Evolutionary conservation across 1,140 invertebrate genomes (phyloP), one percentile per base, ranked within the genome.

Genomic region (Scaptomyza pallida): DNA sequence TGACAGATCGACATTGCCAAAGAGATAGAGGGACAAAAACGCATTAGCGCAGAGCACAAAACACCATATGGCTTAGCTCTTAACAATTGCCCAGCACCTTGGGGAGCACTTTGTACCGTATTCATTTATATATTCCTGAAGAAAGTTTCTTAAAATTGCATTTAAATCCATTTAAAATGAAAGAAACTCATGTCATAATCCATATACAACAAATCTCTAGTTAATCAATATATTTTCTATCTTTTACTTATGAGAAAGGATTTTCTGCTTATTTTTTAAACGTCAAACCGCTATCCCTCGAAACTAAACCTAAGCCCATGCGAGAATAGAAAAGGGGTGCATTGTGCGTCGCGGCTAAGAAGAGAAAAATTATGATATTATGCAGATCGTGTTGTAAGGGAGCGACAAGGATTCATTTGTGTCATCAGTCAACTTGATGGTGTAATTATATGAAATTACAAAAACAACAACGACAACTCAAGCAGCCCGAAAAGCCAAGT

Each of bases 401-500:
- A 74, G 81, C 79, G 88, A 90, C 88, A 91, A 76, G 75, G 90
- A 91, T 91, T 91, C 89, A 91, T 91, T 89, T 86, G 76, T 86
- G 82, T 91, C 90, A 91, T 91, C 90, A 91, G 90, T 91, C 90
- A 91, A 90, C 78, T 91, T 91, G 90, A 91, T 91, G 81, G 90
- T 82, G 89, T 91, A 91, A 91, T 91, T 91, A 91, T 79, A 77
- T 72, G 60, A 67, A 75, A 88, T 82, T 79, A 86, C 70, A 77
- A 45, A 48, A 76, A 72, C 59, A 75, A 75, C 75, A 83, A 70
- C 60, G 64, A 50, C 54, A 57, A 48, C n/a, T n/a, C n/a, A n/a
- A n/a, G n/a, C 41, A 30, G 48, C 35, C 33, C 47, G 17, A 44
- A 62, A 48, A 51, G 55, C 44, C 40, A 74, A 83, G 75, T 88